These are phyloP conservation scores for Aspiorhynchus laticeps DNA, from an alignment of 2,113 vertebrate genomes.

Conservation along the genomic window DNA sequence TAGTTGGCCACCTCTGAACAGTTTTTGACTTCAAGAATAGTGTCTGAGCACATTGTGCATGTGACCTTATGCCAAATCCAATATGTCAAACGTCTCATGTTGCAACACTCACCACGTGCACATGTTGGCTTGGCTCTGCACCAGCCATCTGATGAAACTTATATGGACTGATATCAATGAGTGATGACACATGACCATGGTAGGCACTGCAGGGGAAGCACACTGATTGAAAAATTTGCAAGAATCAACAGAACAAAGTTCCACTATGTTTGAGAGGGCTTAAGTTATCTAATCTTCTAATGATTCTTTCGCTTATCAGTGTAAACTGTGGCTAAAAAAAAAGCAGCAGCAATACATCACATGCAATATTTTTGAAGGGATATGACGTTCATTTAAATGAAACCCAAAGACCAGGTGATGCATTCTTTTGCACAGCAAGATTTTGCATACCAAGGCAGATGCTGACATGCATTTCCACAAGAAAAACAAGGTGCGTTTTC, in stretches of 20 bases:
- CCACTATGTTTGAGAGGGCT: constrained; percentile 6
- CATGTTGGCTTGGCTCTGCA: constrained; percentile 81
- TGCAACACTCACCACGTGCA: constrained; percentile 89
- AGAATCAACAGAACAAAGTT: constrained; percentile 13
- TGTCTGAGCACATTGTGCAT: not conserved
- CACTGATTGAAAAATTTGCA: constrained; percentile 5
- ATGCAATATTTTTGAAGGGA: not conserved
- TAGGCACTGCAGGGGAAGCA: constrained; percentile 84
- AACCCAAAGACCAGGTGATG: not conserved
- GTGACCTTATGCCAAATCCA: constrained; percentile 3
- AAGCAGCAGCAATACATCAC: not conserved
- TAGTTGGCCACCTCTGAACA: not conserved
- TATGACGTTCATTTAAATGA: not conserved
- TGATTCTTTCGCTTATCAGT: not conserved
- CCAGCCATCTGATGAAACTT: constrained; percentile 88
- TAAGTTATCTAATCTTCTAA: constrained; percentile 1
- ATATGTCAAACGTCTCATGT: constrained; percentile 29
- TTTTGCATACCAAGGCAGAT: not conserved
- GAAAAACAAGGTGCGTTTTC: not conserved
- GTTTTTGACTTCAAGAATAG: constrained; percentile 1
- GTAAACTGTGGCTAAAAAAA: not conserved
- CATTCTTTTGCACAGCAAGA: not conserved
- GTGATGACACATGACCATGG: constrained; percentile 92
- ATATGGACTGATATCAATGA: constrained; percentile 98
- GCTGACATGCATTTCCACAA: not conserved